Conservation (phyloP, 2,888 invertebrate genomes). For the Synanthedon formicaeformis region DNA sequence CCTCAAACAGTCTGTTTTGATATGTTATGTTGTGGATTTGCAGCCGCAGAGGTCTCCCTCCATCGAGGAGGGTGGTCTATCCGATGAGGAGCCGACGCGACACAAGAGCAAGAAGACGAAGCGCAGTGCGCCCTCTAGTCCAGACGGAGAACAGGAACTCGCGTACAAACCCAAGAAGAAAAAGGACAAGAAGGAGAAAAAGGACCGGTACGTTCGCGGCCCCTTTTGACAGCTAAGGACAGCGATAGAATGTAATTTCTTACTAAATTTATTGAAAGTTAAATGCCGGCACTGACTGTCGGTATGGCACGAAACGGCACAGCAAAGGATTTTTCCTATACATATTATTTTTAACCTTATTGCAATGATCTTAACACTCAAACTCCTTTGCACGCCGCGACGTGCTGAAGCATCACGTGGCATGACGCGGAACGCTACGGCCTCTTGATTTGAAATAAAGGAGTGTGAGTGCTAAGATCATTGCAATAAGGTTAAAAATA, state of each 20-base stretch:
- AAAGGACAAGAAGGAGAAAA: slow-evolving; percentile 64
- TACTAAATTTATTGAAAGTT: no score
- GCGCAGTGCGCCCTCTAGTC: slow-evolving; percentile 53
- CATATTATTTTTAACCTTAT: no score
- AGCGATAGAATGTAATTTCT: background rate
- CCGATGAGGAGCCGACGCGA: slow-evolving; percentile 56
- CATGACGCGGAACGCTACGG: no score
- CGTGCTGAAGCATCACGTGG: no score
- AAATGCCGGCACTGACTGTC: background rate
- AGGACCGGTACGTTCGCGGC: slow-evolving; percentile 37
- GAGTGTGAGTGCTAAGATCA: no score
- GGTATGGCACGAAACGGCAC: no score
- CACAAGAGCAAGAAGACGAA: slow-evolving; percentile 50
- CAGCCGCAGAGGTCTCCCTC: slow-evolving; percentile 40
- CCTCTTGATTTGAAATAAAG: no score
- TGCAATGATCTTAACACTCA: no score
- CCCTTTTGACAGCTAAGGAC: background rate
- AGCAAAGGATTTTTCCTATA: no score
- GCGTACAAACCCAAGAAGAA: slow-evolving; percentile 60
- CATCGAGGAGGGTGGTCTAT: slow-evolving; percentile 53
- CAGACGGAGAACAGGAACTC: slow-evolving; percentile 30
- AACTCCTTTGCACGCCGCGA: no score
- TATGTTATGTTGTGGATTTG: background rate
- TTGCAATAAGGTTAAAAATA: no score
- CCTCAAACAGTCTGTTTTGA: background rate